Evolutionary conservation across 2,797 vertebrate genomes (phyloP).

Genomic region (Coranthus polyacanthus): DNA sequence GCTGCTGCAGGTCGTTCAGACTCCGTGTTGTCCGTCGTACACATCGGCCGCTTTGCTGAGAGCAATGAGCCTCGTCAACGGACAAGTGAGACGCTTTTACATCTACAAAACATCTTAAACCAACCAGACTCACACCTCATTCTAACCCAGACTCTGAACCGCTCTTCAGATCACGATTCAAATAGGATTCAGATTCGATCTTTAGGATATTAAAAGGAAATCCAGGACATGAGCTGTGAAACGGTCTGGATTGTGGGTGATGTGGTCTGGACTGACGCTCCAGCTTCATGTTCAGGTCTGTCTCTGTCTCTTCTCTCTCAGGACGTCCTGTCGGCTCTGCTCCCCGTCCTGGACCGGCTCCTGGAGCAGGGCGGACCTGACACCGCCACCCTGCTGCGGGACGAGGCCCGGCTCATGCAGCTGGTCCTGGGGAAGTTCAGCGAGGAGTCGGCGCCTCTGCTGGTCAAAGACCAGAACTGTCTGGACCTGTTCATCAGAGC

Average conservation of each 20-base stretch:
- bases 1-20: slow-evolving; percentile 83
- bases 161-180: no score
- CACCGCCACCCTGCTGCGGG: slow-evolving; percentile 79
- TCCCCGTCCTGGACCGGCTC: slow-evolving; percentile 87
- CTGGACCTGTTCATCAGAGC: slow-evolving; percentile 90
- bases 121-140: not conserved
- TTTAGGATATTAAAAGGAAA: no score
- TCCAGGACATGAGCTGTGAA: no score
- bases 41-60: slow-evolving; percentile 85
- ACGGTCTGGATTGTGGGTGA: no score
- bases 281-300: no score
- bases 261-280: not conserved
- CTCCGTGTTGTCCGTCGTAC: slow-evolving; percentile 87
- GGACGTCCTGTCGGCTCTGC: slow-evolving; percentile 85
- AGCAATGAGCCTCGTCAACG: slow-evolving; percentile 84
- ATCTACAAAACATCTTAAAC: no score
- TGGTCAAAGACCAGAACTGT: slow-evolving; percentile 85
- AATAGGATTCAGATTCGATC: no score
- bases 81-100: slow-evolving; percentile 84
- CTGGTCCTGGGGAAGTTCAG: slow-evolving; percentile 90
- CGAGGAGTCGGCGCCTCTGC: slow-evolving; percentile 86
- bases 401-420: slow-evolving; percentile 87
- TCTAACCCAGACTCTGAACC: no score
- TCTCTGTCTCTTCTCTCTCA: slow-evolving; percentile 58
- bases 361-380: slow-evolving; percentile 86